These are phyloP conservation scores for Okamejei kenojei DNA, from an alignment of 2,797 vertebrate genomes.

Conservation along the genomic window DNA sequence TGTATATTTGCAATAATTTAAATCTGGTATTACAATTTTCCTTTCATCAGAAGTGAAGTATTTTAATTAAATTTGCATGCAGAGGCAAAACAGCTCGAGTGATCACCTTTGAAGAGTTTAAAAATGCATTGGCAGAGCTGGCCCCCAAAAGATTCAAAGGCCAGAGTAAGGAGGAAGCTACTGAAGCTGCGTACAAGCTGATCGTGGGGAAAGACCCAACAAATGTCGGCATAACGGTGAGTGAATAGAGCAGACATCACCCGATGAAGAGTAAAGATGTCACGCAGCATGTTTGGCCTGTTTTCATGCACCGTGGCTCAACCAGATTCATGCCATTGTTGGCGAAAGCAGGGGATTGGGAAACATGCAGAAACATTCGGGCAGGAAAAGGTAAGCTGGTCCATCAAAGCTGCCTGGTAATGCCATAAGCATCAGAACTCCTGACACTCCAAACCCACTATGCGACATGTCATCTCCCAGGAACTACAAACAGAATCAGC, in stretches of 20 bases:
- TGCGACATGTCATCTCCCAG: neutral
- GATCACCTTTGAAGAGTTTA: conserved; percentile 85
- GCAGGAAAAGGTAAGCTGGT: neutral
- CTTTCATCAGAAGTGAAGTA: neutral
- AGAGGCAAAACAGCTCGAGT: conserved; percentile 82
- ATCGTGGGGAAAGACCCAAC: conserved; percentile 78
- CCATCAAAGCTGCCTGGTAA: neutral
- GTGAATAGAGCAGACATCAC: conserved; percentile 41
- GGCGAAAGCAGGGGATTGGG: neutral
- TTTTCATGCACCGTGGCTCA: neutral
- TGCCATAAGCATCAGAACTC: neutral
- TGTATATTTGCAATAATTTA: neutral
- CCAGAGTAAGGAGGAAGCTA: conserved; percentile 79
- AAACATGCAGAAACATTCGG: neutral
- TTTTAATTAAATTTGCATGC: conserved; percentile 39
- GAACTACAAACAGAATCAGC: neutral
- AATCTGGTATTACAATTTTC: neutral
- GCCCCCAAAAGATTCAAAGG: conserved; percentile 81
- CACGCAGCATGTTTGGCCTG: neutral
- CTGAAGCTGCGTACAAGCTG: conserved; percentile 69
- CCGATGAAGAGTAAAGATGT: neutral
- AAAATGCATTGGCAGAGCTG: conserved; percentile 77
- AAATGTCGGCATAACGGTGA: conserved; percentile 81
- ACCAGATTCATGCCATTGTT: neutral
- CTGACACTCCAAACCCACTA: neutral